Conservation (phyloP, 2,888 invertebrate genomes). For the Cerastoderma edule region DNA sequence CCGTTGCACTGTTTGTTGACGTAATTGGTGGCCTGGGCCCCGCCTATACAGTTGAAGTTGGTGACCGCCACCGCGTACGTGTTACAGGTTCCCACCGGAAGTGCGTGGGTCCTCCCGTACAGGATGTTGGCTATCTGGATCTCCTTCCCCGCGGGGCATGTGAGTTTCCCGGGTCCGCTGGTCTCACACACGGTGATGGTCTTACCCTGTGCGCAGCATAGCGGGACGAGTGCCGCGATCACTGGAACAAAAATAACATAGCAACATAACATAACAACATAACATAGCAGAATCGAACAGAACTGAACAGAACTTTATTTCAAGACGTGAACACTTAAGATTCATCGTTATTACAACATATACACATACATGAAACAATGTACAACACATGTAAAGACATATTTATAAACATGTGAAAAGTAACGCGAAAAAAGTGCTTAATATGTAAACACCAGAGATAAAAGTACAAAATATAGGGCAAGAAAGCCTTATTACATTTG, state of each 20-base stretch:
- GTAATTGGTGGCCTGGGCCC: slow-evolving; percentile 30
- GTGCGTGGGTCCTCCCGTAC: slow-evolving; percentile 45
- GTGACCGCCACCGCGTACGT: slow-evolving; percentile 27
- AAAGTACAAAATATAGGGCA: too few relatives aligned
- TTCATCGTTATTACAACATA: neutral
- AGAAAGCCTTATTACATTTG: too few relatives aligned
- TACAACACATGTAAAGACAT: neutral
- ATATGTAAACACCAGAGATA: too few relatives aligned
- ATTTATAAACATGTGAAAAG: neutral
- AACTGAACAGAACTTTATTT: neutral
- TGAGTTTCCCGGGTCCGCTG: slow-evolving; percentile 33
- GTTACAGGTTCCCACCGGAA: slow-evolving; percentile 44
- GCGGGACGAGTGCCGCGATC: neutral
- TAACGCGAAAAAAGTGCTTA: neutral
- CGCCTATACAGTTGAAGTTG: slow-evolving; percentile 41
- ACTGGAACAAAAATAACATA: neutral
- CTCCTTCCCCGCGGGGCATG: slow-evolving; percentile 39
- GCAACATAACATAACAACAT: neutral
- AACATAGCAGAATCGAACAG: neutral
- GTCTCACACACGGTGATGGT: slow-evolving; percentile 43
- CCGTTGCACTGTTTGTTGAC: slow-evolving; percentile 36
- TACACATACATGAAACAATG: neutral
- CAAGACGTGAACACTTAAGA: too few relatives aligned
- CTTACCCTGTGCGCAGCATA: neutral
- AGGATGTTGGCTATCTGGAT: slow-evolving; percentile 38